phyloP scores from a whole-genome alignment of 2,888 invertebrate species.

The Caenorhabditis angaria region DNA sequence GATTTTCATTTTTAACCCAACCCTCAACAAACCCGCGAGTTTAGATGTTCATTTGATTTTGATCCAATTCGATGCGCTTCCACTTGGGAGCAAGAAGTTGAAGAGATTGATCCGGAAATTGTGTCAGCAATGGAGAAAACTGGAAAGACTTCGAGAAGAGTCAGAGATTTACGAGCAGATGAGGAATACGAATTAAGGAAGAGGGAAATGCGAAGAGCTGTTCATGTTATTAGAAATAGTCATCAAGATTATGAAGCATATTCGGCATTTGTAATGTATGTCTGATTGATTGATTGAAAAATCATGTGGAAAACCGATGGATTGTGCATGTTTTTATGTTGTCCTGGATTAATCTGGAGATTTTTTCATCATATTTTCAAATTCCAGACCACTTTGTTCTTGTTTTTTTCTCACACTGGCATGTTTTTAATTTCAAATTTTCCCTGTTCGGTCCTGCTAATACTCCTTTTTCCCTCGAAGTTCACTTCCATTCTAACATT shows the following conservation, averaged over 20 bases:
- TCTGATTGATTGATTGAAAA: neutral
- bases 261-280: slow-evolving; percentile 26
- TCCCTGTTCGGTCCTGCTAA: neutral
- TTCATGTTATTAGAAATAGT: slow-evolving; percentile 18
- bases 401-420: neutral
- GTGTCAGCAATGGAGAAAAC: neutral
- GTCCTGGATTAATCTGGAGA: too few relatives aligned
- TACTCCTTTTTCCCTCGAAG: neutral
- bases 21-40: neutral
- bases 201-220: slow-evolving; percentile 5
- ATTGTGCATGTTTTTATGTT: neutral
- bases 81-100: slow-evolving; percentile 10
- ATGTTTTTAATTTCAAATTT: neutral
- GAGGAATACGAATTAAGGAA: neutral
- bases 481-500: neutral
- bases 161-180: neutral
- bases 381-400: too few relatives aligned
- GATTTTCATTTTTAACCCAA: slow-evolving; percentile 9
- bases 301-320: neutral
- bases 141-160: neutral
- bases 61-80: slow-evolving; percentile 27
- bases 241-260: slow-evolving; percentile 18
- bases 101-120: neutral
- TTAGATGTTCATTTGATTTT: slow-evolving; percentile 32
- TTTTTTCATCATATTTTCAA: too few relatives aligned